Percentiles rank a stretch among this genome's conserved stretches.
These are phyloP conservation scores for Lepidocyrtinus sp. DNA, from an alignment of 2,888 invertebrate species.

Conservation along the genomic window DNA sequence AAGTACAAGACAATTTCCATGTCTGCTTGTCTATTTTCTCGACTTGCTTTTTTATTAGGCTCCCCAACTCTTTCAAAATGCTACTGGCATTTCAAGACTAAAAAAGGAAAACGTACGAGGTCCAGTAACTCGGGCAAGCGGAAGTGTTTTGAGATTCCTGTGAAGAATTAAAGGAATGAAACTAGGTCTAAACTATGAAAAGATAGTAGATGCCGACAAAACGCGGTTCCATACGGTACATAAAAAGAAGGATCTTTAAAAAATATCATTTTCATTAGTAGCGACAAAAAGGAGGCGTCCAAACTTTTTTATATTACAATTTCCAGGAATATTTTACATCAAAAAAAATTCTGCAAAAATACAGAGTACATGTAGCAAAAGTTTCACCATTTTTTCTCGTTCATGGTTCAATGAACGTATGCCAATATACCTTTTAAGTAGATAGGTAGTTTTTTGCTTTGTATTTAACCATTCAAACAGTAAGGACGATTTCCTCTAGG, in stretches of 20 bases:
- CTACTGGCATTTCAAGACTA: not conserved
- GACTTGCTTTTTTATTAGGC: conserved; percentile 14
- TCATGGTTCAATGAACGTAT: not conserved
- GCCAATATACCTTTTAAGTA: not conserved
- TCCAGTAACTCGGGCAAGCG: too few relatives aligned
- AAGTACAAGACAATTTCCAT: conserved; percentile 14
- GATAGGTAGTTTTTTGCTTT: too few relatives aligned
- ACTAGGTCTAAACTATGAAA: not conserved
- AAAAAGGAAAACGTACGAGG: not conserved
- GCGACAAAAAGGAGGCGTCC: not conserved
- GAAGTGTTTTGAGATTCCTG: too few relatives aligned
- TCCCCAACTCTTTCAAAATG: not conserved
- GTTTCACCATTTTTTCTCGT: not conserved
- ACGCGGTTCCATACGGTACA: not conserved
- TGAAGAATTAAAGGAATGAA: not conserved
- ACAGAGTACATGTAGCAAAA: not conserved
- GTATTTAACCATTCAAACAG: not conserved
- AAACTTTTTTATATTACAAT: not conserved
- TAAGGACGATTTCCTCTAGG: not conserved
- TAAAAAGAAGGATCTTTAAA: not conserved
- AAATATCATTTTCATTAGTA: not conserved
- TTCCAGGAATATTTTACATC: not conserved
- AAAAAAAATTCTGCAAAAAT: not conserved
- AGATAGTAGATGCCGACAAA: not conserved
- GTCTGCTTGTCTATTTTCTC: not conserved